Percentiles rank a stretch among this genome's conserved stretches.
Evolutionary conservation across 2,888 invertebrate species (phyloP).

Genomic region (Cryptosula pallasiana): DNA sequence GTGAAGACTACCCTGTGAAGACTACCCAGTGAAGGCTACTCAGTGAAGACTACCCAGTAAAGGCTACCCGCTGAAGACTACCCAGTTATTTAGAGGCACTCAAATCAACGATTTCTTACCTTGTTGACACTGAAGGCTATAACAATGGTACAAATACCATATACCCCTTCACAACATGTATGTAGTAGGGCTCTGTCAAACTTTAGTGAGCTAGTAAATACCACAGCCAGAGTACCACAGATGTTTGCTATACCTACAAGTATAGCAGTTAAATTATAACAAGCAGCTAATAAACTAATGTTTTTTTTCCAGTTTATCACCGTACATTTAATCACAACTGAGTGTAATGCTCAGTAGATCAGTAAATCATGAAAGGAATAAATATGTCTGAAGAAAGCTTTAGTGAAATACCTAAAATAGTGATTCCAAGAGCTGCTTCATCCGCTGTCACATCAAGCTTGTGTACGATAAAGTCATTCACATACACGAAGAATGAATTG

Average conservation of each 20-base stretch:
- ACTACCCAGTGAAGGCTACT: too few relatives aligned
- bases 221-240: background rate
- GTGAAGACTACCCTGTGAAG: too few relatives aligned
- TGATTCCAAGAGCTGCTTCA: conserved; percentile 12
- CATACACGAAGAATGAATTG: background rate
- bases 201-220: background rate
- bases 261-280: too few relatives aligned
- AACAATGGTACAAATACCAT: background rate
- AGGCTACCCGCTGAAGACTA: too few relatives aligned
- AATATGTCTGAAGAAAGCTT: too few relatives aligned
- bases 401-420: conserved; percentile 12
- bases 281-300: too few relatives aligned
- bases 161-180: background rate
- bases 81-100: too few relatives aligned
- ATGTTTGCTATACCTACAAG: background rate
- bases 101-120: too few relatives aligned
- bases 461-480: background rate
- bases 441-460: background rate
- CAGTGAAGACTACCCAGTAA: too few relatives aligned
- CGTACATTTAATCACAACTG: too few relatives aligned
- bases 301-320: too few relatives aligned
- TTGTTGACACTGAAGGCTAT: background rate
- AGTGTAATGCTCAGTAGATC: background rate
- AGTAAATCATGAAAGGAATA: background rate
- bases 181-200: background rate